phyloP scores from a whole-genome alignment of 2,797 vertebrate species.

The Rhodeus uyekii region DNA sequence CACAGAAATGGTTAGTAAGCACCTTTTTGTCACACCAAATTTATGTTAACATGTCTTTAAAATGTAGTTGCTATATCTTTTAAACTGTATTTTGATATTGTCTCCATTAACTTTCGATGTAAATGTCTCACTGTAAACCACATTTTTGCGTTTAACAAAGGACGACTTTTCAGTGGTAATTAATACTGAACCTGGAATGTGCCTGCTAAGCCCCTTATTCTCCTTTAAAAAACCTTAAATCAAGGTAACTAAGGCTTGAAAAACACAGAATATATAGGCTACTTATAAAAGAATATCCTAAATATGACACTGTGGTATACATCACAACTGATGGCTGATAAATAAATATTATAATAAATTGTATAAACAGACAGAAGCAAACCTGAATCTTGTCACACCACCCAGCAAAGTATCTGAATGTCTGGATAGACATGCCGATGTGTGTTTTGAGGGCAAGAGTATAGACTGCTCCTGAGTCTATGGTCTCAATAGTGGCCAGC shows the following conservation, averaged over 20 bases:
- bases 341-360: not conserved
- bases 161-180: not conserved
- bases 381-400: slow-evolving; percentile 95
- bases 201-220: not conserved
- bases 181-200: not conserved
- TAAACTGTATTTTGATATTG: too few relatives aligned
- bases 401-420: slow-evolving; percentile 89
- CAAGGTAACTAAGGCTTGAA: not conserved
- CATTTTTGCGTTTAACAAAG: not conserved
- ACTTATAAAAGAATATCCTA: not conserved
- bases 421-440: slow-evolving; percentile 90
- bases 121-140: not conserved
- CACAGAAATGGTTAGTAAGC: too few relatives aligned
- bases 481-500: slow-evolving; percentile 85
- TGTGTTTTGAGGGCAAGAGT: slow-evolving; percentile 90
- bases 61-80: too few relatives aligned
- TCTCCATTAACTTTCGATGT: not conserved
- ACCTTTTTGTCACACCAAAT: too few relatives aligned
- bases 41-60: too few relatives aligned
- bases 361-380: slow-evolving; percentile 35
- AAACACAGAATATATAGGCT: not conserved
- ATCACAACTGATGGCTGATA: not conserved
- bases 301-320: not conserved
- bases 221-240: not conserved
- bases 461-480: slow-evolving; percentile 88